These are phyloP conservation scores for Bubo scandiacus DNA, from an alignment of 2,113 vertebrate genomes.

Conservation along the genomic window DNA sequence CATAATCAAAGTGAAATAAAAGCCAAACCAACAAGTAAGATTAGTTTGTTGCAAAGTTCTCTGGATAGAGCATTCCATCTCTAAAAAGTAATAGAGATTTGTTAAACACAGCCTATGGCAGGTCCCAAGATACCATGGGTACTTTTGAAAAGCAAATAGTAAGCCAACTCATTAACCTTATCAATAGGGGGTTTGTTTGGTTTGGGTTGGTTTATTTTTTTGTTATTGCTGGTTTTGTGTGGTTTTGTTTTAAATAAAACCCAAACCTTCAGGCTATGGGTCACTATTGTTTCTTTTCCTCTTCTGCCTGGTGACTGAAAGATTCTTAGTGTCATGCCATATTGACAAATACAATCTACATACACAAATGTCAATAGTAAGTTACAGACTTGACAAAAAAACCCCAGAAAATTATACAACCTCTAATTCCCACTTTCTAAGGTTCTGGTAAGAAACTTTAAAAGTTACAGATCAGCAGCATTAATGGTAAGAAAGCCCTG, in stretches of 20 bases:
- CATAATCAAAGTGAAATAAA: background rate
- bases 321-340: background rate
- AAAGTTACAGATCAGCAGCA: background rate
- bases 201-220: background rate
- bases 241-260: background rate
- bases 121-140: accelerated
- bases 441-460: background rate
- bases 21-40: background rate
- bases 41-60: background rate
- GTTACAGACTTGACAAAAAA: background rate
- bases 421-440: background rate
- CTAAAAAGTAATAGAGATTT: background rate
- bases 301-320: background rate
- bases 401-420: background rate
- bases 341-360: background rate
- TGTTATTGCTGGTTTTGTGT: background rate
- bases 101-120: background rate
- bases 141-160: background rate
- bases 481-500: background rate
- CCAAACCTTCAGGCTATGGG: background rate
- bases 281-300: background rate
- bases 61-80: background rate
- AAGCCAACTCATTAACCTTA: background rate
- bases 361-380: background rate
- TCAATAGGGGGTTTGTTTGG: accelerated